Evolutionary conservation across 2,113 vertebrate species (phyloP).

Genomic region (Myrmophylax atrothorax): DNA sequence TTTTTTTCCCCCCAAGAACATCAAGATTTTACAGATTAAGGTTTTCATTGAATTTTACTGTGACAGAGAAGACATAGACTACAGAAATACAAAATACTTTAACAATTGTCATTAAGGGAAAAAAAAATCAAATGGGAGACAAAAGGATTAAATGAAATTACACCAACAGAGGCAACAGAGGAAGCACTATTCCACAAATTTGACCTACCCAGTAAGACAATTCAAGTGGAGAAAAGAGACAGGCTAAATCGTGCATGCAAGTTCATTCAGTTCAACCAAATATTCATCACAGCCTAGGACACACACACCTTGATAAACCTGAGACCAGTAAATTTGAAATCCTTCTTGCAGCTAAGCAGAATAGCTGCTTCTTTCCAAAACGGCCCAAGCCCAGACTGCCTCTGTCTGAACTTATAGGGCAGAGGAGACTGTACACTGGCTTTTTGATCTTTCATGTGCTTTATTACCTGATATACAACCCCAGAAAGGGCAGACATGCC

Average conservation of each 20-base stretch:
- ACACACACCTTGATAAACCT: neutral
- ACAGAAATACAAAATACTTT: neutral
- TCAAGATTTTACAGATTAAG: neutral
- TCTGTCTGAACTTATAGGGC: neutral
- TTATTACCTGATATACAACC: neutral
- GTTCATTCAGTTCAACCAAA: neutral
- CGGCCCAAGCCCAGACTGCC: neutral
- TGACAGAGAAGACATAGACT: neutral
- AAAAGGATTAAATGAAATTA: neutral
- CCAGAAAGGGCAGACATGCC: neutral
- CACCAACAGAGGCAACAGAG: neutral
- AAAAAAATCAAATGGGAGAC: neutral
- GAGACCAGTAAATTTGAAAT: neutral
- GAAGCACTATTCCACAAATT: neutral
- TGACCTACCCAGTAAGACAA: neutral
- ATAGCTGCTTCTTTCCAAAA: neutral
- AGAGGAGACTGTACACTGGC: neutral
- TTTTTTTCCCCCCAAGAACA: neutral
- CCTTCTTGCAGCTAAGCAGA: neutral
- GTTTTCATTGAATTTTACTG: neutral
- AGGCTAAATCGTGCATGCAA: neutral
- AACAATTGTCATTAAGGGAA: neutral
- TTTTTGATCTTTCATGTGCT: neutral
- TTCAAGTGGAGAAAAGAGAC: neutral
- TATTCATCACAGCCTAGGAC: accelerated